phyloP scores from a whole-genome alignment of 2,888 invertebrate species.

The Andrena hattorfiana region DNA sequence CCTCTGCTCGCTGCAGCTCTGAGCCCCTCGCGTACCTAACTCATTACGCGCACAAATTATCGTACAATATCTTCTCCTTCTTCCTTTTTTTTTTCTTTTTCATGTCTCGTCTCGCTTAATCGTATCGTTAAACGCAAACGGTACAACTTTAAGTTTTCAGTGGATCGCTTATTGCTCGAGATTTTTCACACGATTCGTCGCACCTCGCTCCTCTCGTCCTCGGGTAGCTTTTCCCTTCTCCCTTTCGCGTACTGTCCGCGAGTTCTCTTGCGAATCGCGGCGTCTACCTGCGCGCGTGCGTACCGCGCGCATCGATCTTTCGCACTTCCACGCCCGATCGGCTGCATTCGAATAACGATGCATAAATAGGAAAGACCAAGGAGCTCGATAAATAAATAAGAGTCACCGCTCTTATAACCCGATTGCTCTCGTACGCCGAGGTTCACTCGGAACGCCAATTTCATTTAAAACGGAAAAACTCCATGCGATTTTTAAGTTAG shows the following conservation, averaged over 20 bases:
- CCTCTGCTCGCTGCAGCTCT: conserved; percentile 4
- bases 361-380: conserved; percentile 15
- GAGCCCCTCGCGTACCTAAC: neutral
- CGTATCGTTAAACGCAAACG: conserved; percentile 58
- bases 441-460: neutral
- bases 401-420: neutral
- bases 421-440: neutral
- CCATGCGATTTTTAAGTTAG: neutral
- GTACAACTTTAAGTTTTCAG: conserved; percentile 70
- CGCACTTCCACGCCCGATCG: neutral
- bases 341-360: neutral
- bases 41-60: conserved; percentile 35
- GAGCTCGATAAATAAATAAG: conserved; percentile 36
- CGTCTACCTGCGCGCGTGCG: neutral
- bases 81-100: conserved; percentile 6
- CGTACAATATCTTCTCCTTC: conserved; percentile 24
- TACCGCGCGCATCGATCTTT: neutral
- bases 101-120: conserved; percentile 34
- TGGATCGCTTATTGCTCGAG: conserved; percentile 83
- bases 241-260: neutral
- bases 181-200: conserved; percentile 71
- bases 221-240: neutral
- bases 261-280: neutral
- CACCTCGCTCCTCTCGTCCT: conserved; percentile 41
- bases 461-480: neutral